phyloP scores from a whole-genome alignment of 2,888 invertebrate species.

The Nephrotoma appendiculata region DNA sequence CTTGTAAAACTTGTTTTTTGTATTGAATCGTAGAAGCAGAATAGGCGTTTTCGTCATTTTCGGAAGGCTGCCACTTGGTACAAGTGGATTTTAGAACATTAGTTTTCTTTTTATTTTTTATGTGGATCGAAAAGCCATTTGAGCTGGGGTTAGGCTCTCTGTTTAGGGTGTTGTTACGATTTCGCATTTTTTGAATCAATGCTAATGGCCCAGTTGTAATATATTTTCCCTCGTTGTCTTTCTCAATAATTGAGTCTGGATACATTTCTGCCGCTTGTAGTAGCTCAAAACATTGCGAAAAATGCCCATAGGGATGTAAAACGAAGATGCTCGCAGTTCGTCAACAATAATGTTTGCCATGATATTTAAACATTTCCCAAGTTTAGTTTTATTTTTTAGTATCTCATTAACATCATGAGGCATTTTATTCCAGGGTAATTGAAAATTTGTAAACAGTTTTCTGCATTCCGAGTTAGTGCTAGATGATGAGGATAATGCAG shows the following conservation, averaged over 20 bases:
- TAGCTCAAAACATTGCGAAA: not conserved
- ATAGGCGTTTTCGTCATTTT: not conserved
- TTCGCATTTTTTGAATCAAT: conserved; percentile 4
- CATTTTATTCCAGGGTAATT: not conserved
- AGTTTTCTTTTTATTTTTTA: conserved; percentile 3
- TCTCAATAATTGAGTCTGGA: conserved; percentile 3
- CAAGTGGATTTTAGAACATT: not conserved
- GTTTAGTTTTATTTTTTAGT: too few relatives aligned
- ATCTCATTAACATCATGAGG: too few relatives aligned
- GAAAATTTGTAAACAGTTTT: not conserved
- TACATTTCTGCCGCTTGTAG: not conserved
- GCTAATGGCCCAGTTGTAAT: not conserved
- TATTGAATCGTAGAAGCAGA: not conserved
- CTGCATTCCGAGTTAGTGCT: not conserved
- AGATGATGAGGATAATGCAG: not conserved
- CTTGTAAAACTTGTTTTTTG: not conserved
- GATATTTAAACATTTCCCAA: too few relatives aligned
- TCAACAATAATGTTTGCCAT: too few relatives aligned
- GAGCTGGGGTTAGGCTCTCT: not conserved
- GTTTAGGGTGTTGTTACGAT: conserved; percentile 6
- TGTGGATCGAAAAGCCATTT: not conserved
- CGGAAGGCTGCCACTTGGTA: conserved; percentile 2
- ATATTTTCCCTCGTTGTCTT: not conserved
- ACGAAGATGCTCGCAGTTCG: too few relatives aligned
- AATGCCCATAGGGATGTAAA: too few relatives aligned